phyloP scores from a whole-genome alignment of 2,797 vertebrate species.

The Arremon brunneinucha region DNA sequence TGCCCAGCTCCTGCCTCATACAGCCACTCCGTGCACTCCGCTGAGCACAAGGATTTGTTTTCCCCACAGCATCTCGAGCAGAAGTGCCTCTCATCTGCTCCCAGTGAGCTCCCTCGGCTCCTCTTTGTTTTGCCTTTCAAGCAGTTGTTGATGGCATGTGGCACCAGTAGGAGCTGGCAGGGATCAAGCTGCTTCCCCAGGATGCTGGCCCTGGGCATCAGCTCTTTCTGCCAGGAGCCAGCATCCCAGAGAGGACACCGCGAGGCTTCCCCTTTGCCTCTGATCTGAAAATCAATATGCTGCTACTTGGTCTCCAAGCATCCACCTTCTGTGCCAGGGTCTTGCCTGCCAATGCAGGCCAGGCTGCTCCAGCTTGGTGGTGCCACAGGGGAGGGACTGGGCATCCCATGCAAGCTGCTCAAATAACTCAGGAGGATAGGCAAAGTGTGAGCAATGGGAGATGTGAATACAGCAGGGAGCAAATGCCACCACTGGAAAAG shows the following conservation, averaged over 20 bases:
- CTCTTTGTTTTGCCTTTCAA: conserved; percentile 12
- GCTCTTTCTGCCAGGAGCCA: background rate
- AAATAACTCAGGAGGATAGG: fast-evolving
- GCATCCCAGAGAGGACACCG: fast-evolving
- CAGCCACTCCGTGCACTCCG: background rate
- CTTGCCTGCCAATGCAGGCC: fast-evolving
- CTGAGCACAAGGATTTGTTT: background rate
- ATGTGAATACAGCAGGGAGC: background rate
- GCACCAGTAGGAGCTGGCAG: background rate
- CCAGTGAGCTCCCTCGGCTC: background rate
- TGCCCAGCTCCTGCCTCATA: background rate
- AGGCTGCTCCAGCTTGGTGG: fast-evolving
- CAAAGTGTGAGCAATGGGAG: background rate
- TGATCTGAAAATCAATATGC: background rate
- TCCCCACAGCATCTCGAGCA: background rate
- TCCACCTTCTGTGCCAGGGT: background rate
- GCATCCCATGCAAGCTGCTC: background rate
- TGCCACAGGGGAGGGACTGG: background rate
- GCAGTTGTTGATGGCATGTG: background rate
- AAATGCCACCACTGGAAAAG: background rate
- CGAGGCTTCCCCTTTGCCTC: background rate
- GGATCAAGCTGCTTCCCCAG: background rate
- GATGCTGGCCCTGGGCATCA: background rate
- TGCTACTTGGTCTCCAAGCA: background rate
- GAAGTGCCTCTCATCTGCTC: conserved; percentile 25